phyloP scores from a whole-genome alignment of 2,888 invertebrate species.

The Steinernema hermaphroditum region DNA sequence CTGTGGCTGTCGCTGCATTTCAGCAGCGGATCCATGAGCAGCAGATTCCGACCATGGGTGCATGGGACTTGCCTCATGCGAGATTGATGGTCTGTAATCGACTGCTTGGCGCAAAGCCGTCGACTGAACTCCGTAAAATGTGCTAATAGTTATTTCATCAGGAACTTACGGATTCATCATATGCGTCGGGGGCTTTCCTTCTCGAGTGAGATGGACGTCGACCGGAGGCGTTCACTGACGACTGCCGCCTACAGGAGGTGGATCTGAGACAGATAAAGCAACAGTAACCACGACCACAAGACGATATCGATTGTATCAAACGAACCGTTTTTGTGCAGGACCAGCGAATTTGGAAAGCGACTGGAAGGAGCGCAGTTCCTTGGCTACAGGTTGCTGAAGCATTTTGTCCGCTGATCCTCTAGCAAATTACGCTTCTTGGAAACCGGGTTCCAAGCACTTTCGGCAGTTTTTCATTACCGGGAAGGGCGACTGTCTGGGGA shows the following conservation, averaged over 20 bases:
- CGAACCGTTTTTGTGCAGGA: slow-evolving; percentile 47
- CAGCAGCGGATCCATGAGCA: neutral
- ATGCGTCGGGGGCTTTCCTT: slow-evolving; percentile 31
- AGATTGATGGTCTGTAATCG: neutral
- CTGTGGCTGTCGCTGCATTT: slow-evolving; percentile 35
- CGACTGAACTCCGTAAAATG: too few species aligned
- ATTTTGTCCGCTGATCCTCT: slow-evolving; percentile 40
- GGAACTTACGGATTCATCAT: slow-evolving; percentile 7
- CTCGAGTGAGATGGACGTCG: slow-evolving; percentile 48
- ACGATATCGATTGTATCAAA: slow-evolving; percentile 20
- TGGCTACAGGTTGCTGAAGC: slow-evolving; percentile 65
- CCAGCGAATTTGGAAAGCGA: slow-evolving; percentile 62
- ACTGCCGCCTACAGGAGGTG: slow-evolving; percentile 49
- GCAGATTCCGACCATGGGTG: slow-evolving; percentile 20
- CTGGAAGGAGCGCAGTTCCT: slow-evolving; percentile 66
- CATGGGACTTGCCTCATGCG: slow-evolving; percentile 13
- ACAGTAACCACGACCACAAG: slow-evolving; percentile 2
- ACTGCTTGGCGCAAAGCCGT: too few species aligned
- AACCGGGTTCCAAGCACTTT: neutral
- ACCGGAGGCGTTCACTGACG: slow-evolving; percentile 40
- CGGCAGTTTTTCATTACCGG: slow-evolving; percentile 1
- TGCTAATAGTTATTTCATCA: neutral
- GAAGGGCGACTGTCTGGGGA: neutral
- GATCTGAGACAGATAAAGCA: slow-evolving; percentile 43
- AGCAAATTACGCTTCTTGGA: neutral